Conservation (phyloP, 2,797 vertebrate genomes). For the Ctenochaetus hawaiiensis region DNA sequence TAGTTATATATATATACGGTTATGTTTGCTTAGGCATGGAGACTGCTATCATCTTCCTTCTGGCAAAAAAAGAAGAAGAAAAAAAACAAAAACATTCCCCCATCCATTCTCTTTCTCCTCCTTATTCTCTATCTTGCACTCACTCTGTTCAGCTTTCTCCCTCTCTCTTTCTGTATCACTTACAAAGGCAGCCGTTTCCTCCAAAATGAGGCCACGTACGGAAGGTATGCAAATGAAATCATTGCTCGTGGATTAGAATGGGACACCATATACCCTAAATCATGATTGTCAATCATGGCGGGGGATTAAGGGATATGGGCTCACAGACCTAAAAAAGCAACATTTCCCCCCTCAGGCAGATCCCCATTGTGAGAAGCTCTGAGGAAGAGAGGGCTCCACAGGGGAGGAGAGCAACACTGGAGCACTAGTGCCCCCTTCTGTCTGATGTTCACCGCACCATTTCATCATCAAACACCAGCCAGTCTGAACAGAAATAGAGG, state of each 20-base stretch:
- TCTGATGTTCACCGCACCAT: slow-evolving; percentile 77
- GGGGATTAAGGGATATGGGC: slow-evolving; percentile 99
- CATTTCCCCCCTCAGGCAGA: slow-evolving; percentile 97
- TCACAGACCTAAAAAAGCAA: slow-evolving; percentile 99
- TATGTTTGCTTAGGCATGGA: slow-evolving; percentile 70
- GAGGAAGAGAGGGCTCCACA: slow-evolving; percentile 82
- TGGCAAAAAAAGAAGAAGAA: slow-evolving; percentile 66
- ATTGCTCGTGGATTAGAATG: slow-evolving; percentile 99
- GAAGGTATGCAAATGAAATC: slow-evolving; percentile 99
- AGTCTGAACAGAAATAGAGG: slow-evolving; percentile 77
- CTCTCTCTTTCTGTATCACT: slow-evolving; percentile 86
- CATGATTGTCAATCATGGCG: slow-evolving; percentile 99
- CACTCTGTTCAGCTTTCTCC: slow-evolving; percentile 77
- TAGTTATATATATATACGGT: slow-evolving; percentile 32
- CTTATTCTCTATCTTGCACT: slow-evolving; percentile 81
- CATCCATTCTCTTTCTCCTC: slow-evolving; percentile 80
- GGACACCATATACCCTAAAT: slow-evolving; percentile 99
- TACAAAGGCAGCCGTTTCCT: slow-evolving; percentile 89
- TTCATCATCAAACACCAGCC: slow-evolving; percentile 73
- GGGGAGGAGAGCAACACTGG: slow-evolving; percentile 87
- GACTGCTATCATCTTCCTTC: slow-evolving; percentile 79
- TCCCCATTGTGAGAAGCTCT: slow-evolving; percentile 95
- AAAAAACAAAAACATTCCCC: slow-evolving; percentile 76
- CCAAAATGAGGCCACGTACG: slow-evolving; percentile 96
- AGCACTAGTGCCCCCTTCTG: slow-evolving; percentile 98